Percentiles rank a stretch among this genome's conserved stretches.
These are phyloP conservation scores for Athalia cordata DNA, from an alignment of 2,888 invertebrate species.

Conservation along the genomic window DNA sequence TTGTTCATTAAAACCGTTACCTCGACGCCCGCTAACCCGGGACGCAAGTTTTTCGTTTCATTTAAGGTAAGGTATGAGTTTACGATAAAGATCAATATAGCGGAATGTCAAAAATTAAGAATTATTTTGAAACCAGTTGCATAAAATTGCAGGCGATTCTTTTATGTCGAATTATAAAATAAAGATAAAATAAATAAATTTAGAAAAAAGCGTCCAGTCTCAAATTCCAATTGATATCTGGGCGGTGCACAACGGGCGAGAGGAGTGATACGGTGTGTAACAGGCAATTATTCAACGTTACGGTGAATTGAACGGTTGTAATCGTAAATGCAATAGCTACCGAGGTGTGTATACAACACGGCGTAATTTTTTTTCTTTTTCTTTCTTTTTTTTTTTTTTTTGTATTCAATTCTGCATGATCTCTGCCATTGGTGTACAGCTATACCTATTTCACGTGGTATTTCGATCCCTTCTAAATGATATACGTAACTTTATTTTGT, in stretches of 20 bases:
- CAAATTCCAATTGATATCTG: conserved; percentile 3
- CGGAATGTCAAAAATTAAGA: no score
- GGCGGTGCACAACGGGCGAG: conserved; percentile 6
- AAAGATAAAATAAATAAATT: no score
- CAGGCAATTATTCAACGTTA: conserved; percentile 42
- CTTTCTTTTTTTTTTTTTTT: neutral
- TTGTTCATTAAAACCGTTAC: no score
- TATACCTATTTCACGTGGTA: neutral
- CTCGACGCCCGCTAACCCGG: no score
- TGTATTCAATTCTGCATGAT: neutral
- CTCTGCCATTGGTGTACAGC: no score
- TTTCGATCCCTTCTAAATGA: conserved; percentile 34
- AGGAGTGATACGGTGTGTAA: conserved; percentile 29
- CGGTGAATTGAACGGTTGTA: conserved; percentile 34
- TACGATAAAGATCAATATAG: no score
- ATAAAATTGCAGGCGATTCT: no score
- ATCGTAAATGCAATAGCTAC: conserved; percentile 20
- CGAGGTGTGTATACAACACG: conserved; percentile 1
- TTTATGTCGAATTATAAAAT: no score
- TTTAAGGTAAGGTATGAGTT: no score
- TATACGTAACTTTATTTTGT: conserved; percentile 29
- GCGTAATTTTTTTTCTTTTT: neutral
- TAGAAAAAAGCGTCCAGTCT: neutral
- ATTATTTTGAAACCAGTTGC: no score
- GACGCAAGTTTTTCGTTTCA: no score